Evolutionary conservation across 2,113 vertebrate species (phyloP).

Genomic region (Oryzias celebensis): DNA sequence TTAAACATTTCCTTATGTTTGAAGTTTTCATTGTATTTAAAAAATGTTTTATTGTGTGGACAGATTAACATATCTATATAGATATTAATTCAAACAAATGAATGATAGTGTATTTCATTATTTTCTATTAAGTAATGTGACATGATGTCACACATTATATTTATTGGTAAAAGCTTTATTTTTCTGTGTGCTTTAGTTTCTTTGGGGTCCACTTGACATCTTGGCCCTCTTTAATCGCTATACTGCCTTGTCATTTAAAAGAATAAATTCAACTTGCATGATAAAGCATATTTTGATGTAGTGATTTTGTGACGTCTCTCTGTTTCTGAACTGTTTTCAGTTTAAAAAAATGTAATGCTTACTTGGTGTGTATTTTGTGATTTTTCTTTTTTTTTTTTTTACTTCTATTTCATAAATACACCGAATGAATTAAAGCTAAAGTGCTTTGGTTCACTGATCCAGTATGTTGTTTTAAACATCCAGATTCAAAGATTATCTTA

Average conservation of each 20-base stretch:
- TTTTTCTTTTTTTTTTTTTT: too few species aligned
- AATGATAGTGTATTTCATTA: conserved; percentile 12
- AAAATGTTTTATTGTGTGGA: conserved; percentile 28
- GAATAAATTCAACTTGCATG: conserved; percentile 86
- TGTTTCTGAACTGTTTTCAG: neutral
- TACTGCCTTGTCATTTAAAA: conserved; percentile 70
- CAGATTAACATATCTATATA: conserved; percentile 45
- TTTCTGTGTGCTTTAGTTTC: conserved; percentile 20
- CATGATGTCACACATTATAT: conserved; percentile 10
- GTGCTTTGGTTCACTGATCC: too few species aligned
- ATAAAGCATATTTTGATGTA: conserved; percentile 58
- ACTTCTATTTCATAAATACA: too few species aligned
- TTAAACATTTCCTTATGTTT: conserved; percentile 11
- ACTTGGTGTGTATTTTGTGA: too few species aligned
- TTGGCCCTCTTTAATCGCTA: conserved; percentile 47
- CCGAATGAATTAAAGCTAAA: too few species aligned
- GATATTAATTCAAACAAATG: conserved; percentile 11
- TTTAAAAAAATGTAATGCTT: too few species aligned
- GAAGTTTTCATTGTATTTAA: conserved; percentile 49
- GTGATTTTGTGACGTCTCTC: conserved; percentile 32
- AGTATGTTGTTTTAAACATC: too few species aligned
- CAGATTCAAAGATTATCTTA: too few species aligned
- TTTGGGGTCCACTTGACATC: conserved; percentile 22
- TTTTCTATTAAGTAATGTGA: conserved; percentile 15
- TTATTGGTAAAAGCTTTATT: conserved; percentile 11